Percentiles rank a stretch among this genome's conserved stretches.
phyloP scores from a whole-genome alignment of 2,113 vertebrate species.

The Zingel zingel region DNA sequence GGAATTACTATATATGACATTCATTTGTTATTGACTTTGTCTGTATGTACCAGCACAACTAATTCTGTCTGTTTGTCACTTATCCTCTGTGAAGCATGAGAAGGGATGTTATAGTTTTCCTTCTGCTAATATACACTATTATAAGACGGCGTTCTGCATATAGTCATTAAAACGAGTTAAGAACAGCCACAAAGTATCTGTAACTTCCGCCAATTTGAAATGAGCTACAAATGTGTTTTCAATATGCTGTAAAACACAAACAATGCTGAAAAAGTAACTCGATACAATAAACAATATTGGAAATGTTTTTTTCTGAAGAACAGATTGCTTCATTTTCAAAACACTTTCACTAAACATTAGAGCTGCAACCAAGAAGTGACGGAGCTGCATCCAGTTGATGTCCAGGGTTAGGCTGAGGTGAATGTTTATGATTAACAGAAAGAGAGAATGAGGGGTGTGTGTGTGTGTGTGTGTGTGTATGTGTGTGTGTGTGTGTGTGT shows the following conservation, averaged over 20 bases:
- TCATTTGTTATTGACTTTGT: too few relatives aligned
- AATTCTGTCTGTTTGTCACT: too few relatives aligned
- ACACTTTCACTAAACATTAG: background rate
- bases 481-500: background rate
- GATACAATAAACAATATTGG: background rate
- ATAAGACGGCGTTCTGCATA: background rate
- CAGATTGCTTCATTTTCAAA: background rate
- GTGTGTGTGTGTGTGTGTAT: background rate
- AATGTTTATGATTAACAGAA: background rate
- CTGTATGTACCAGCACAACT: too few relatives aligned
- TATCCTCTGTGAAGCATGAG: too few relatives aligned
- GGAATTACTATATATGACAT: too few relatives aligned
- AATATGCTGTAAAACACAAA: background rate
- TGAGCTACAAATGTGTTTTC: background rate
- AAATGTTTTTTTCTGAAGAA: background rate
- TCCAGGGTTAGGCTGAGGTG: conserved; percentile 5
- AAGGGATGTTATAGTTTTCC: background rate
- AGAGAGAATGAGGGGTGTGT: background rate
- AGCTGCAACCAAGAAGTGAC: background rate
- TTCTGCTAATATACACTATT: background rate
- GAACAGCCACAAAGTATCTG: background rate
- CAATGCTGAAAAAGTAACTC: background rate
- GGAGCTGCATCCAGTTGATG: background rate
- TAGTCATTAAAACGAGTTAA: background rate
- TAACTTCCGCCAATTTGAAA: background rate